Evolutionary conservation across 2,113 vertebrate species (phyloP).

Genomic region (Brachirus orientalis): DNA sequence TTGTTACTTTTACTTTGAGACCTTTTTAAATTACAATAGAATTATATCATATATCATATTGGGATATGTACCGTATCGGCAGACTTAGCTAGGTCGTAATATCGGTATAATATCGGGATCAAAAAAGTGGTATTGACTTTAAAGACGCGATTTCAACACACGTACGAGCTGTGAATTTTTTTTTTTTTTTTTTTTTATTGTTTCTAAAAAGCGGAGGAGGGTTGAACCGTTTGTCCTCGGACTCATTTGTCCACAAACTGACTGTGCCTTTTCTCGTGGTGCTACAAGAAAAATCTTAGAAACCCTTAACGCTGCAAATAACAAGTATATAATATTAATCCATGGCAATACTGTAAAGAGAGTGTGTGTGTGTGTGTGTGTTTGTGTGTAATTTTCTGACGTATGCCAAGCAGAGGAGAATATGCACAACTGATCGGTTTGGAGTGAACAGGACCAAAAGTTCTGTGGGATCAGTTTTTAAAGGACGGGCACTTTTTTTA

Average conservation of each 20-base stretch:
- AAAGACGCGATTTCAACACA: too few relatives aligned
- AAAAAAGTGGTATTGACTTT: too few relatives aligned
- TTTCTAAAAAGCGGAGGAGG: constrained; percentile 4
- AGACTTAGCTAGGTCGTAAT: too few relatives aligned
- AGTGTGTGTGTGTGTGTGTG: constrained; percentile 45
- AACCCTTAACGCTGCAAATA: constrained; percentile 80
- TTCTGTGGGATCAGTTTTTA: constrained; percentile 44
- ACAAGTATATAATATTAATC: constrained; percentile 65
- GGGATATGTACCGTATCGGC: too few relatives aligned
- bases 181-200: too few relatives aligned
- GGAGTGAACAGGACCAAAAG: constrained; percentile 84
- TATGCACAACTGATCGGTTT: constrained; percentile 82
- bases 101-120: too few relatives aligned
- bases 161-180: too few relatives aligned
- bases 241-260: constrained; percentile 76
- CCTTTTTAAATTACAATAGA: too few relatives aligned
- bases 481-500: constrained; percentile 46
- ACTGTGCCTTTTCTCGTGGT: constrained; percentile 97
- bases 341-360: constrained; percentile 66
- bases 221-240: constrained; percentile 50
- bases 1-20: too few relatives aligned
- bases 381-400: constrained; percentile 56
- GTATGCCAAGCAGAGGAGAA: constrained; percentile 85
- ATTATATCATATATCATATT: too few relatives aligned
- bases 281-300: constrained; percentile 82